Conservation (phyloP, 2,113 vertebrate species). For the Otus sunia region DNA sequence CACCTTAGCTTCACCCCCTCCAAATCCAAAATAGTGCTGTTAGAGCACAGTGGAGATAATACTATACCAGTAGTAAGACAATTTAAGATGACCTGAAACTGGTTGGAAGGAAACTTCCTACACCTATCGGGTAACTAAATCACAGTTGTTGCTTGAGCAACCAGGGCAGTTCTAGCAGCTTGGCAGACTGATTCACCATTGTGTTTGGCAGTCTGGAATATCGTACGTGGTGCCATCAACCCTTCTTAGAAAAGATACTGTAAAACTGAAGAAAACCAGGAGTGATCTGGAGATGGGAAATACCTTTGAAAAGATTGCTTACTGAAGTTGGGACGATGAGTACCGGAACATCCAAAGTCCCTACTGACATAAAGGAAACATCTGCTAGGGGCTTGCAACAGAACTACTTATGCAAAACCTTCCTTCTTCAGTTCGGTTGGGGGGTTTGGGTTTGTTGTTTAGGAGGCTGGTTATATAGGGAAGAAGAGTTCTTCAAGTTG, state of each 20-base stretch:
- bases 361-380: not conserved
- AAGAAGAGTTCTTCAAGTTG: not conserved
- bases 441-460: not conserved
- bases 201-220: not conserved
- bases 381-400: not conserved
- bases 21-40: not conserved
- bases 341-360: not conserved
- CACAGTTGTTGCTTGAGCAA: not conserved
- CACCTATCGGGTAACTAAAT: not conserved
- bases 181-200: rapidly evolving
- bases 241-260: not conserved
- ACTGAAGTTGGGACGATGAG: not conserved
- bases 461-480: not conserved
- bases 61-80: not conserved
- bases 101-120: not conserved
- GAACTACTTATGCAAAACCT: not conserved
- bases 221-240: rapidly evolving
- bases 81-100: not conserved
- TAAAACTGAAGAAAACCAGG: not conserved
- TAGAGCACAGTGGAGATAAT: not conserved
- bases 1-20: not conserved
- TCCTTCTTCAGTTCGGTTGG: not conserved
- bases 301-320: not conserved
- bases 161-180: not conserved
- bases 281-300: not conserved